phyloP scores from a whole-genome alignment of 2,797 vertebrate genomes.

The Oreonectes daqikongensis region DNA sequence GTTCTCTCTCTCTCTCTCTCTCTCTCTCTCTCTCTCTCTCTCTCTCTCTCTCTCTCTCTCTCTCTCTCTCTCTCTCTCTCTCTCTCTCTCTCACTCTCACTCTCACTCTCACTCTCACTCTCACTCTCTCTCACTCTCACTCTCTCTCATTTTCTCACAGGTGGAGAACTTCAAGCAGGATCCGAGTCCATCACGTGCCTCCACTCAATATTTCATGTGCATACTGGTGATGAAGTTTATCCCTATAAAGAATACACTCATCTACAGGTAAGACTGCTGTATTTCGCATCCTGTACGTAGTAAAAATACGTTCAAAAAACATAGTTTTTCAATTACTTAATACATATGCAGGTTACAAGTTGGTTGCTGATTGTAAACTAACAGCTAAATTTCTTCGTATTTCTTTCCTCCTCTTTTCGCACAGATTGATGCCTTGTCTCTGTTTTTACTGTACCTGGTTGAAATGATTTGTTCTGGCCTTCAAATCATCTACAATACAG shows the following conservation, averaged over 20 bases:
- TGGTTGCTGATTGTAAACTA: neutral
- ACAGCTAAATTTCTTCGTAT: neutral
- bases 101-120: too few relatives aligned
- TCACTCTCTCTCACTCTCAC: too few relatives aligned
- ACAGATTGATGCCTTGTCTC: slow-evolving; percentile 89
- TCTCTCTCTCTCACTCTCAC: too few relatives aligned
- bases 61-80: slow-evolving; percentile 16
- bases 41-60: slow-evolving; percentile 24
- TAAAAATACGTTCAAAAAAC: neutral
- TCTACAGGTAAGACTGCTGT: slow-evolving; percentile 85
- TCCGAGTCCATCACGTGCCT: slow-evolving; percentile 90
- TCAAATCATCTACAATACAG: slow-evolving; percentile 97
- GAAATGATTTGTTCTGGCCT: slow-evolving; percentile 97
- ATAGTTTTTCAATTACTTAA: too few relatives aligned
- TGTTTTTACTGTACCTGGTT: slow-evolving; percentile 94
- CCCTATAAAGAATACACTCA: slow-evolving; percentile 85
- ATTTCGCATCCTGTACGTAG: neutral
- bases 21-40: slow-evolving; percentile 20
- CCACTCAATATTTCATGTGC: slow-evolving; percentile 88
- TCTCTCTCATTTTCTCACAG: slow-evolving; percentile 66
- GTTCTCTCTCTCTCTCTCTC: neutral
- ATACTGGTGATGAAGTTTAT: slow-evolving; percentile 89
- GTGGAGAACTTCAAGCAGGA: slow-evolving; percentile 97
- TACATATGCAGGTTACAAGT: too few relatives aligned
- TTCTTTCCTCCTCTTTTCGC: neutral